Evolutionary conservation across 1,140 invertebrate genomes (phyloP).

Genomic region (Brachionus paranguensis): DNA sequence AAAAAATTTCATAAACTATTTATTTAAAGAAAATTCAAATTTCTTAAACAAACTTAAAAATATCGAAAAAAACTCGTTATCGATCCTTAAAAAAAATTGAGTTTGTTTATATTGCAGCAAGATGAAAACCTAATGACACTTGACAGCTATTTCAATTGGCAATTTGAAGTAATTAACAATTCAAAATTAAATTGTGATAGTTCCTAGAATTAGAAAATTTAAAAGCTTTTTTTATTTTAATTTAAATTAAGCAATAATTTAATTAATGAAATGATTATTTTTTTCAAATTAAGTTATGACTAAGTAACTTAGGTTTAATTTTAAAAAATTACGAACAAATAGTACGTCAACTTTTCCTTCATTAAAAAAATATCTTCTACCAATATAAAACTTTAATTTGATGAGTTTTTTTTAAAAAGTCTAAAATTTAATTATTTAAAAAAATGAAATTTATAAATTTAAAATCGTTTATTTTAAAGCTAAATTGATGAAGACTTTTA

Average conservation of each 20-base stretch:
- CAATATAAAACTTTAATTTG: no score
- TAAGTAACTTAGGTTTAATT: not conserved
- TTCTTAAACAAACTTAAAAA: not conserved
- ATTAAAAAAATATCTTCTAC: not conserved
- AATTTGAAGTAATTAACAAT: not conserved
- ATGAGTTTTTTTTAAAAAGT: no score
- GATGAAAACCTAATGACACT: not conserved
- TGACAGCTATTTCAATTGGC: not conserved
- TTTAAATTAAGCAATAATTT: not conserved
- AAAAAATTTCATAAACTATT: not conserved
- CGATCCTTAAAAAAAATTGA: not conserved
- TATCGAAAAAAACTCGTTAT: not conserved
- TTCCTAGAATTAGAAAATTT: not conserved
- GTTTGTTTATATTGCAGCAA: not conserved
- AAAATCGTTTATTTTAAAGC: not conserved
- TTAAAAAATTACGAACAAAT: not conserved
- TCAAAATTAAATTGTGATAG: not conserved
- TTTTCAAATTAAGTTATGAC: not conserved
- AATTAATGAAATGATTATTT: not conserved
- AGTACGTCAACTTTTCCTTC: not conserved
- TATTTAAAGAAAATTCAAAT: not conserved
- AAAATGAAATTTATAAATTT: no score
- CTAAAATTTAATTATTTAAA: no score
- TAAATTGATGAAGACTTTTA: not conserved
- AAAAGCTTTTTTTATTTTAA: not conserved